Evolutionary conservation across 2,888 invertebrate species (phyloP), one percentile per base, ranked within the genome.

Genomic region (Cacoxenus indagator): DNA sequence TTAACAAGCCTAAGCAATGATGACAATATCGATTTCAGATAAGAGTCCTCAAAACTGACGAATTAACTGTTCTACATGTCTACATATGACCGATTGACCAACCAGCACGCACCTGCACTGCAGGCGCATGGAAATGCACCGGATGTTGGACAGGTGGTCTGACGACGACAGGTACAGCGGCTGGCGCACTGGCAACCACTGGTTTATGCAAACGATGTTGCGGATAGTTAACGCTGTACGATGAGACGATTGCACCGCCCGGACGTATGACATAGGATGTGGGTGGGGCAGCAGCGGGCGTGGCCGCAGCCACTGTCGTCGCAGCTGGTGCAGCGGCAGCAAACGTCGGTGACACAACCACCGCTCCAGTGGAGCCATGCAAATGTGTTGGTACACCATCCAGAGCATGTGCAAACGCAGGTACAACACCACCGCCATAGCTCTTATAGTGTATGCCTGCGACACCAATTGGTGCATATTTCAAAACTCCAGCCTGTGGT

Each of bases 221-320:
- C 4, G 87, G 87, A 70, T 86, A 87, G 67, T 85, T 87, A 29
- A 85, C 86, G 70, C 81, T 86, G 70, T 85, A 86, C 0, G 87
- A 86, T 37, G 84, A 82, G 27, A 87, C 86, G 0, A 86, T 76
- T 1, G 87, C 87, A 27, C 84, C 83, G 43, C 87, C 87, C 0
- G 87, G 87, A 37, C 86, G 83, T 24, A 87, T 73, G 24, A 86
- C 75, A 55, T 76, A 87, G 0, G 85, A 83, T 0, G 76, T 70
- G 0, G 75, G 57, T 3, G 73, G 65, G 1, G 62, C 29, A 43
- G 67, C 46, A 3, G 59, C 27, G 2, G 57, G 65, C 4, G 76
- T 66, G 3, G 76, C 70, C 4, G 75, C 54, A 1, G 67, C 45
- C 22, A 61, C 45, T 11, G 55, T 65, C 0, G 72, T 70, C 1